A percentile compares a stretch with the other conserved stretches of the same genome.
phyloP scores from a whole-genome alignment of 2,888 invertebrate genomes.

The Synanthedon formicaeformis region DNA sequence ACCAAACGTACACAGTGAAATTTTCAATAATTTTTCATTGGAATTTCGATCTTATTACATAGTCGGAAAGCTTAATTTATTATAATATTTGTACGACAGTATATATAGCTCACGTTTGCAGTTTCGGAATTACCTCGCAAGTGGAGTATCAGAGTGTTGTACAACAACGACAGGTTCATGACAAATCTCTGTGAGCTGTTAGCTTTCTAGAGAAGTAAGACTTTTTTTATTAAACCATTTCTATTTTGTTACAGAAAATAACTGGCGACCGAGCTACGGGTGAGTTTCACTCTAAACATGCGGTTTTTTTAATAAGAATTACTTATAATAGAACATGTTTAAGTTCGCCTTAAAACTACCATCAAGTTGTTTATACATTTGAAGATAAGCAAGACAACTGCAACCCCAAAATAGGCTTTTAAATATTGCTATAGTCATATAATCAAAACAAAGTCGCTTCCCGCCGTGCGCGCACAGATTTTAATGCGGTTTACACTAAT shows the following conservation, averaged over 20 bases:
- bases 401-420: no score
- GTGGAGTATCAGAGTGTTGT: constrained; percentile 12
- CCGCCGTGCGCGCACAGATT: no score
- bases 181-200: constrained; percentile 15
- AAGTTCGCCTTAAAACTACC: no score
- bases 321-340: no score
- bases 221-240: constrained; percentile 1
- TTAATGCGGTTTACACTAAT: no score
- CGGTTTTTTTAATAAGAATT: no score
- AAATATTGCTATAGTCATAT: no score
- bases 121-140: constrained; percentile 26
- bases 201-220: constrained; percentile 28
- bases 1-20: neutral
- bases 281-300: neutral
- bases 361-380: no score
- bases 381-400: no score
- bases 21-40: neutral
- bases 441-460: no score
- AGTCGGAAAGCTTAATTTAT: neutral
- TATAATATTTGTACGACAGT: no score
- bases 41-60: constrained; percentile 3
- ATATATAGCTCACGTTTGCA: constrained; percentile 5
- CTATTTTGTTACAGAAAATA: constrained; percentile 6
- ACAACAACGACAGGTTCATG: constrained; percentile 12
- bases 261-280: constrained; percentile 1